Base-by-base conservation (phyloP, 2,113 vertebrate species). In the Acinonyx jubatus region DNA sequence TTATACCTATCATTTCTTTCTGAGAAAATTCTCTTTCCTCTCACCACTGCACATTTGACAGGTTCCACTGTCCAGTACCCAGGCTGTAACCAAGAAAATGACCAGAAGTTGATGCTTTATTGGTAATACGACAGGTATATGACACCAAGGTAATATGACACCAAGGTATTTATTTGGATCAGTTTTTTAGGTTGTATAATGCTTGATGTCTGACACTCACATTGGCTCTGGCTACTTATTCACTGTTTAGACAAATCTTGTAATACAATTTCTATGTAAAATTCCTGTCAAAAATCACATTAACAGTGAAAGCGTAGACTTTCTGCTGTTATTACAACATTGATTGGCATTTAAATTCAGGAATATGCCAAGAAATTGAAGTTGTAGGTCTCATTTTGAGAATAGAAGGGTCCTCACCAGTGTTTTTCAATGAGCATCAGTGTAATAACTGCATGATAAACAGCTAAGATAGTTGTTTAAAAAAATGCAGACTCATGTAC, bases 141-240 rank as follows among this genome's bases (percentile, higher is more conserved):
- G 85, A 61, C 12, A 45, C n/a, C 12, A 31, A 61, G 31, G 10
- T 94, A 57, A 74, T 79, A 38, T 74, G 85, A 61, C 12, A 45
- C n/a, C 12, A 31, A 61, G 31, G 13, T 94, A 57, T 95, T 94
- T 82, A 91, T 91, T 91, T 91, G n/a, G n/a, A 31, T 76, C 31
- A 71, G 8, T 85, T 83, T 74, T 63, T 48, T 45, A 83, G 65
- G 25, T 76, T 93, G 31, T 48, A 65, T 71, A 50, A 89, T 57
- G 9, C 79, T 93, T 88, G 21, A 18, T 78, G 7, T 78, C 21
- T 78, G 61, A 85, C 36, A 93, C 12, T 83, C 33, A 74, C 15
- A 48, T 84, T 89, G 65, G 16, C 12, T 95, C 23, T 78, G 45
- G 65, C 11, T 68, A 29, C 63, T 83, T 90, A 41, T 2, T 94